Percentiles rank a stretch among this genome's conserved stretches.
phyloP scores from a whole-genome alignment of 2,888 invertebrate species.

The Blomia tropicalis region DNA sequence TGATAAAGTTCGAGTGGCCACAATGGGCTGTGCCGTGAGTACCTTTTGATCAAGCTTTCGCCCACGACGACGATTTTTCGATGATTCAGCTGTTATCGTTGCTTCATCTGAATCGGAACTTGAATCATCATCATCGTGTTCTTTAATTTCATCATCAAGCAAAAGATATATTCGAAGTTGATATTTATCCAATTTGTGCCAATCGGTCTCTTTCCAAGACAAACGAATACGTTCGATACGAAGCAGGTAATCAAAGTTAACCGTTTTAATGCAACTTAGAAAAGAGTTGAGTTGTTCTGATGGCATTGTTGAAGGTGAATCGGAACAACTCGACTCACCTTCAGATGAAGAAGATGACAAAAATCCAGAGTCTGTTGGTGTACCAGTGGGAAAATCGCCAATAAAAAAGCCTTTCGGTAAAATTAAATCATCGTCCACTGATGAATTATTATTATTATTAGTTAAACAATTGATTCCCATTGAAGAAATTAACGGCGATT shows the following conservation, averaged over 20 bases:
- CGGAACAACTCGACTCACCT: too few species aligned
- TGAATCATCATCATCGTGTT: not conserved
- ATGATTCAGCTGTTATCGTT: not conserved
- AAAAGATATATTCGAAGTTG: not conserved
- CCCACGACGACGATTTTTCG: not conserved
- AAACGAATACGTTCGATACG: not conserved
- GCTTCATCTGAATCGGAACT: not conserved
- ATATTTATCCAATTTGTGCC: not conserved
- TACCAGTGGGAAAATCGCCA: too few species aligned
- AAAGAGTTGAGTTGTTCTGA: not conserved
- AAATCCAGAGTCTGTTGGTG: too few species aligned
- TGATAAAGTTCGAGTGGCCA: not conserved
- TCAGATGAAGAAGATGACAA: too few species aligned
- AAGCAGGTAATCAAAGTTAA: not conserved
- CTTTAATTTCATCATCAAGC: not conserved
- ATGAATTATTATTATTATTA: too few species aligned
- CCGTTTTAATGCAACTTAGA: not conserved
- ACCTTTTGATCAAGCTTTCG: not conserved
- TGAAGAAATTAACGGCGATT: too few species aligned
- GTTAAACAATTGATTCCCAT: too few species aligned
- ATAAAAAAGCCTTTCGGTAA: too few species aligned
- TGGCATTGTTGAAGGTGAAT: too few species aligned
- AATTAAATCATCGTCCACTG: too few species aligned
- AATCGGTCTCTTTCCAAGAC: not conserved
- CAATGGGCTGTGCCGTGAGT: not conserved